A percentile compares a stretch with the other conserved stretches of the same genome.
These are phyloP conservation scores for Epinephelus malabaricus DNA, from an alignment of 2,797 vertebrate genomes.

Conservation along the genomic window DNA sequence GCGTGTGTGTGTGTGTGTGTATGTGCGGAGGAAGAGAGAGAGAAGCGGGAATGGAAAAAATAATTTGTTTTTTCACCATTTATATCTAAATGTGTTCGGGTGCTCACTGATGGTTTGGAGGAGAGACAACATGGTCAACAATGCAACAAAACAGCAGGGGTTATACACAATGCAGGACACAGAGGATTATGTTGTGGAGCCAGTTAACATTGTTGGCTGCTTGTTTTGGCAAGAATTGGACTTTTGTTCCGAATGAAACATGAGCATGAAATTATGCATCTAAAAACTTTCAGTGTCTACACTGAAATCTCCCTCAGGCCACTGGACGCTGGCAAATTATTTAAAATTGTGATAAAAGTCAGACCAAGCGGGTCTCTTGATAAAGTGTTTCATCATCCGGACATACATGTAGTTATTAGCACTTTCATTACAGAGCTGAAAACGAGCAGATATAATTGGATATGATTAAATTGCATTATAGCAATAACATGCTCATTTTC, in stretches of 20 bases:
- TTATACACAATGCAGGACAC: constrained; percentile 55
- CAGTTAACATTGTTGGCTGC: constrained; percentile 45
- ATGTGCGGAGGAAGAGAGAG: neutral
- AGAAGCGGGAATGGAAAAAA: neutral
- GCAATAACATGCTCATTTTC: neutral
- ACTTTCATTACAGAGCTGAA: constrained; percentile 14
- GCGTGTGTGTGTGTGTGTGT: neutral
- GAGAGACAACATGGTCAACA: constrained; percentile 62
- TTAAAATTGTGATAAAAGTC: neutral
- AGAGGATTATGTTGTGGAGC: constrained; percentile 56
- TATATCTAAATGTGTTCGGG: constrained; percentile 33
- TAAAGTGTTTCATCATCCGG: constrained; percentile 13
- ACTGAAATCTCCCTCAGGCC: neutral
- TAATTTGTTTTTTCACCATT: neutral
- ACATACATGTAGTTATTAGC: constrained; percentile 7
- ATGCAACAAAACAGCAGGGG: constrained; percentile 41
- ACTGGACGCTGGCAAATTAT: neutral
- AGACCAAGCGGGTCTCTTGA: neutral
- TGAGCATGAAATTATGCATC: constrained; percentile 27
- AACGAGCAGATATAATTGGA: constrained; percentile 5
- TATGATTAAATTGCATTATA: constrained; percentile 11
- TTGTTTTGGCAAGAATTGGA: constrained; percentile 55
- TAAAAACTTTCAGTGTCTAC: constrained; percentile 10
- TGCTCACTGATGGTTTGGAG: constrained; percentile 46
- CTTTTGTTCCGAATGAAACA: constrained; percentile 40